Evolutionary conservation across 2,113 vertebrate species (phyloP), one percentile per base, ranked within the genome.

Genomic region (Brienomyrus longianalis): DNA sequence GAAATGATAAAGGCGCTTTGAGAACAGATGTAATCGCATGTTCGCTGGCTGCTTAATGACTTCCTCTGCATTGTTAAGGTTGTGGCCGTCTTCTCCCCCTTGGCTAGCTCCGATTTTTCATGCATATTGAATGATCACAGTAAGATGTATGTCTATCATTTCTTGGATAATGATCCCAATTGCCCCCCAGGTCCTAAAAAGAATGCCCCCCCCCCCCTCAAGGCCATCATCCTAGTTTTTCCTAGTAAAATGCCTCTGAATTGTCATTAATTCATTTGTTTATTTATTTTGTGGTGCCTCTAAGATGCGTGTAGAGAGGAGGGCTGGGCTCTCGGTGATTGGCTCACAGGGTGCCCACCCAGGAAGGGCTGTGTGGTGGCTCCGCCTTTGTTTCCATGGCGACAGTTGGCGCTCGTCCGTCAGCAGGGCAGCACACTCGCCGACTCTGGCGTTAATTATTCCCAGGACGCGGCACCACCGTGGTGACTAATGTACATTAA

Each of bases 401-500:
- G 87, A 89, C 91, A 90, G 84, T 83, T 88, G 91, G 77, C 87
- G 85, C 87, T 45, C 0, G 74, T 92, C 89, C 88, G 91, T 90
- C 89, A 90, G 89, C 23, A 0, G 88, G 90, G 56, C 90, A 90
- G 88, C 89, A 35, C 31, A 10, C 90, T 85, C 43, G n/a, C 88
- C 90, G 89, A 87, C 87, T 92, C 90, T 86, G 86, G 88, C 89
- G 88, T 92, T 94, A 93, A 93, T 94, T 93, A 92, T 89, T 89
- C 90, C 89, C 43, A 80, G 74, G 93, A 91, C 90, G 90, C 90
- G 27, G 59, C 85, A 50, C 88, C 84, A n/a, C 86, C 39, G 56
- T 92, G 52, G 92, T 94, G 92, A 94, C 93, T 94, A 94, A 95
- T 93, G 92, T 91, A 90, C 93, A 92, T 94, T 95, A 94, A 94